Evolutionary conservation across 92 coral and sea anemone species (phyloP), one percentile per base, ranked within the genome.

Genomic region (Paramuricea clavata): DNA sequence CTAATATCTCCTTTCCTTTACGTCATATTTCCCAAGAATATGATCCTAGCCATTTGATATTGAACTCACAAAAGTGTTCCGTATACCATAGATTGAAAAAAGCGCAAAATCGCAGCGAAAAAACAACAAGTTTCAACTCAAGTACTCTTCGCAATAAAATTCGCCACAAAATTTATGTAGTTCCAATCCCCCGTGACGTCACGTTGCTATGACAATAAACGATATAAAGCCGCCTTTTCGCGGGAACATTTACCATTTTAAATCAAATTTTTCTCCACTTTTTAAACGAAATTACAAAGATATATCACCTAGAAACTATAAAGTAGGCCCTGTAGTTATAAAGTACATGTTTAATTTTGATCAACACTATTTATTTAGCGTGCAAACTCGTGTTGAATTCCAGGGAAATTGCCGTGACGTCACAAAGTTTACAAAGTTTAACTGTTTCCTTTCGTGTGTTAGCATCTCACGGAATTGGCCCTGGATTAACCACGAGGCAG

Each of bases 171-270:
- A 61, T n/a, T 56, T 60, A 22, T 60, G 54, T 61, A 54, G 62
- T 54, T 54, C 84, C 73, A 79, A 79, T 79, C 73, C 84, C 84
- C 56, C 50, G 44, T 79, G 84, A 79, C 84, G 84, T 79, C 78
- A 78, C 50, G 72, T 79, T 60, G 25, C 73, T 41, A 79, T 61
- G 84, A 61, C 84, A 26, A 79, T 69, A 60, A 60, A 23, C 27
- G 25, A 79, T 35, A 64, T 10, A 4, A 44, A 35, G 22, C 72
- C 56, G 73, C 72, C 30, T 33, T 33, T 56, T 56, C 84, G 72
- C 84, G 84, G 47, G 68, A 79, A 59, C n/a, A 12, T 60, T 39
- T 19, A 10, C 30, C 39, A 32, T 57, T 79, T 65, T 27, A 11
- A 5, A 19, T 7, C 16, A 28, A 31, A 65, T 8, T 16, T 31